Percentiles rank a stretch among this genome's conserved stretches.
phyloP scores from a whole-genome alignment of 2,888 invertebrate species.

The Augochlorella aurata region DNA sequence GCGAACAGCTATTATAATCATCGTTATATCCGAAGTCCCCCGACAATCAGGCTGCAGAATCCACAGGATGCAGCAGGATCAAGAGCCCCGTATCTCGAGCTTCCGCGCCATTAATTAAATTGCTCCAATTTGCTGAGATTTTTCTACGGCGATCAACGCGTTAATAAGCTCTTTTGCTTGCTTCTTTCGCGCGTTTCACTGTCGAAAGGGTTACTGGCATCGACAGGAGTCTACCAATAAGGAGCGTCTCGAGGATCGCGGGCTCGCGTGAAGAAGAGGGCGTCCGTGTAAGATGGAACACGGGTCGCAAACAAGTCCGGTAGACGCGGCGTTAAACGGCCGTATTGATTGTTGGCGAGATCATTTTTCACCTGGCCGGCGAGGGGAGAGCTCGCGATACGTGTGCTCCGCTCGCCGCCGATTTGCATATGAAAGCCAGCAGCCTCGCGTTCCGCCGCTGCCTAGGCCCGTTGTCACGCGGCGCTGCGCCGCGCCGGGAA shows the following conservation, averaged over 20 bases:
- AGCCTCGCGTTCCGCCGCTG: slow-evolving; percentile 46
- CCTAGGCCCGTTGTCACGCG: slow-evolving; percentile 57
- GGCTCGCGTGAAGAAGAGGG: not conserved
- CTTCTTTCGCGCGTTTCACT: not conserved
- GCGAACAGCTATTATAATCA: not conserved
- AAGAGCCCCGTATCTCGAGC: not conserved
- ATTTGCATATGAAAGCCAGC: slow-evolving; percentile 67
- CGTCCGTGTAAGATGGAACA: slow-evolving; percentile 24
- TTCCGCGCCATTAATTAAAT: not conserved
- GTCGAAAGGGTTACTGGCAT: not conserved
- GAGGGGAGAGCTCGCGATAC: slow-evolving; percentile 49
- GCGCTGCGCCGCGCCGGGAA: slow-evolving; percentile 12
- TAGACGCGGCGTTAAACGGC: slow-evolving; percentile 40
- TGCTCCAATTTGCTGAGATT: not conserved
- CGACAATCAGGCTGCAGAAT: not conserved
- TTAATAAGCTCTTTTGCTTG: not conserved
- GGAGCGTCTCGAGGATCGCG: not conserved
- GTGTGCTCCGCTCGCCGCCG: slow-evolving; percentile 29
- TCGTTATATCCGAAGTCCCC: not conserved
- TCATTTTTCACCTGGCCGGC: slow-evolving; percentile 61
- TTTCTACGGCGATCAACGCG: not conserved
- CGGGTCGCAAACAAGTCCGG: slow-evolving; percentile 22
- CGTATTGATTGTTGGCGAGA: slow-evolving; percentile 65
- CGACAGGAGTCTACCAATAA: not conserved
- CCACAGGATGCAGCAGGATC: not conserved